Conservation (phyloP, 2,113 vertebrate genomes). For the Aphyosemion australe region DNA sequence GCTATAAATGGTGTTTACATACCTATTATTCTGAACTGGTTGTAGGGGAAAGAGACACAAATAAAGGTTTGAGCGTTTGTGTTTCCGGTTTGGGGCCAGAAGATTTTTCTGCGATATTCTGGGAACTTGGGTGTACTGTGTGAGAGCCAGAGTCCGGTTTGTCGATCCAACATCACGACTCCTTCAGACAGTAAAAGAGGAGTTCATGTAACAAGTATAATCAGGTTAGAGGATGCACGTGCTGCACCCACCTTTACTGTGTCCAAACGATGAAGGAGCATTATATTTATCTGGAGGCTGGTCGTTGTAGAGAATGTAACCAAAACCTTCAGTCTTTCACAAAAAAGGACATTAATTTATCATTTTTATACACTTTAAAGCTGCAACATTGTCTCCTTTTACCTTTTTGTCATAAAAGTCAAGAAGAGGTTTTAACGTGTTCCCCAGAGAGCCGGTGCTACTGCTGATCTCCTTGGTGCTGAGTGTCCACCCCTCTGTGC, state of each 20-base stretch:
- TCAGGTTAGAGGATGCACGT: not conserved
- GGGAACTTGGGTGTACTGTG: constrained; percentile 69
- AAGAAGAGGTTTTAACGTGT: constrained; percentile 59
- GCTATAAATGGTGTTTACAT: not conserved
- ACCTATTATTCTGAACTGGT: constrained; percentile 57
- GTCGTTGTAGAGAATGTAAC: constrained; percentile 66
- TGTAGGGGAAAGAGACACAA: constrained; percentile 53
- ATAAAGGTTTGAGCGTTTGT: constrained; percentile 57
- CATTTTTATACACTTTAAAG: not conserved
- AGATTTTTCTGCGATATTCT: not conserved
- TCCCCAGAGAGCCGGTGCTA: constrained; percentile 30
- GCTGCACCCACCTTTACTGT: constrained; percentile 63
- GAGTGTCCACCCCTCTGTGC: constrained; percentile 36
- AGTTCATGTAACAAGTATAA: not conserved
- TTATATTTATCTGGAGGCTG: constrained; percentile 20
- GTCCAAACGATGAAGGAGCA: constrained; percentile 42
- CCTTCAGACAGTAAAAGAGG: constrained; percentile 27
- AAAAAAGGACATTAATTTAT: not conserved
- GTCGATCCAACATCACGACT: constrained; percentile 55
- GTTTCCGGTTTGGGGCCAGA: constrained; percentile 56
- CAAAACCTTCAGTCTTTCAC: constrained; percentile 52
- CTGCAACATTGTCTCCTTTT: rapidly evolving
- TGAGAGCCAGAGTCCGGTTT: constrained; percentile 64
- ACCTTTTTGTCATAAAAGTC: constrained; percentile 45
- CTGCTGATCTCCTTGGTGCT: constrained; percentile 31